Conservation (phyloP, 1,140 invertebrate genomes). For the Drosophila guanche region DNA sequence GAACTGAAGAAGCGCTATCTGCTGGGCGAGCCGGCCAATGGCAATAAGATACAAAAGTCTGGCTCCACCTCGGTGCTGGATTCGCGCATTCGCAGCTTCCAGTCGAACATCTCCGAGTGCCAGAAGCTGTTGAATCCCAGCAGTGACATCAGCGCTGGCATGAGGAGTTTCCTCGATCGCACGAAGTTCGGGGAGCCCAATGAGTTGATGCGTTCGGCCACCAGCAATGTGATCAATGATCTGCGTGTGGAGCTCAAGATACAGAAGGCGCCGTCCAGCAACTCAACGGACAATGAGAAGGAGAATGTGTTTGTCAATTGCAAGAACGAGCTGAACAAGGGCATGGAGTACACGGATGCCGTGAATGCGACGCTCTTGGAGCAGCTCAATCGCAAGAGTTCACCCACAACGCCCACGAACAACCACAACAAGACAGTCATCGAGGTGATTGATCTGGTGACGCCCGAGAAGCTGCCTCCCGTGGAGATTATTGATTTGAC, state of each 20-base stretch:
- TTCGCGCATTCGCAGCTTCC: constrained; percentile 91
- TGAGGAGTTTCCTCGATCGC: constrained; percentile 88
- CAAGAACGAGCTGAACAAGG: constrained; percentile 82
- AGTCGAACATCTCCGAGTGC: constrained; percentile 93
- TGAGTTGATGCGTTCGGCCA: constrained; percentile 73
- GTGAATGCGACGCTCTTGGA: constrained; percentile 78
- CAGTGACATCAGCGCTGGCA: constrained; percentile 88
- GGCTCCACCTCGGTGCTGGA: constrained; percentile 93
- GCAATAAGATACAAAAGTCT: constrained; percentile 89
- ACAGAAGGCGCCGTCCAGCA: constrained; percentile 70
- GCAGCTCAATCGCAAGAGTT: constrained; percentile 60
- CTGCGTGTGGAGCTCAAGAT: constrained; percentile 75
- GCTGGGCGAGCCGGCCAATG: constrained; percentile 86
- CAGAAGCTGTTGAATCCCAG: constrained; percentile 94
- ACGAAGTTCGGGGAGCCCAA: constrained; percentile 69
- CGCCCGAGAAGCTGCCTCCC: constrained; percentile 61
- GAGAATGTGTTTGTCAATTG: constrained; percentile 81
- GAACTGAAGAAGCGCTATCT: constrained; percentile 94
- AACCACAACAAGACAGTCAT: constrained; percentile 61
- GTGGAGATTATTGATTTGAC: constrained; percentile 77
- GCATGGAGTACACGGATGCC: constrained; percentile 80
- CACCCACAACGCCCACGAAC: constrained; percentile 69
- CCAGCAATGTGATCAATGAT: constrained; percentile 77
- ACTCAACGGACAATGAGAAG: constrained; percentile 81
- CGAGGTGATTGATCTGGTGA: constrained; percentile 78